Conservation (phyloP, 1,140 invertebrate species). For the Scaptomyza pallida region DNA sequence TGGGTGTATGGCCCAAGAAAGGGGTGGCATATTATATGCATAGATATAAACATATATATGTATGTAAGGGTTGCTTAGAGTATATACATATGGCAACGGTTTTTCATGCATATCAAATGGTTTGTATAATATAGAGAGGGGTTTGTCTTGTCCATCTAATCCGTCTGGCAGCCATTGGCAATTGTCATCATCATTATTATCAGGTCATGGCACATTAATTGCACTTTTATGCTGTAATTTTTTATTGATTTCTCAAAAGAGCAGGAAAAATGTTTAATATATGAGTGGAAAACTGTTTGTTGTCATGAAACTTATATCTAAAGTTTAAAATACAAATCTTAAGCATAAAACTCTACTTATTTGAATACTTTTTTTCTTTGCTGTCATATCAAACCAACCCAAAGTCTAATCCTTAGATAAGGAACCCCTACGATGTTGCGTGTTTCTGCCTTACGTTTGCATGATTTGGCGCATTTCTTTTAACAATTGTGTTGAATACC, state of each 20-base stretch:
- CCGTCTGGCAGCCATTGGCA: constrained; percentile 42
- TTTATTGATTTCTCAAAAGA: constrained; percentile 52
- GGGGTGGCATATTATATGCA: constrained; percentile 72
- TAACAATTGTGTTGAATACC: constrained; percentile 30
- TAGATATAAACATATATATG: constrained; percentile 24
- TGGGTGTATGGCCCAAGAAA: constrained; percentile 60
- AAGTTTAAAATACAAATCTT: too few species aligned
- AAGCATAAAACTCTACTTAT: neutral
- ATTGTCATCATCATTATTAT: constrained; percentile 30
- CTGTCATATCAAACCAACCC: constrained; percentile 27
- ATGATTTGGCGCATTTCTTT: constrained; percentile 50
- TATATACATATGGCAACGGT: constrained; percentile 17
- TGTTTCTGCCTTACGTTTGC: constrained; percentile 40
- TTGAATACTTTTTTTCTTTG: neutral
- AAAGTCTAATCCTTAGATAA: neutral
- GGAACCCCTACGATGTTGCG: constrained; percentile 35
- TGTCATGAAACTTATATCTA: too few species aligned
- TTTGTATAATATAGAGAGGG: too few species aligned
- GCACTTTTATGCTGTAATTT: constrained; percentile 61
- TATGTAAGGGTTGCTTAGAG: constrained; percentile 60
- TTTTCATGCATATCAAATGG: constrained; percentile 58
- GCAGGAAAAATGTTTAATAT: too few species aligned
- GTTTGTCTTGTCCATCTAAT: constrained; percentile 5
- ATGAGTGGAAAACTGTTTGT: too few species aligned
- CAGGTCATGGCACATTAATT: constrained; percentile 64